Evolutionary conservation across 2,888 invertebrate genomes (phyloP).

Genomic region (Urechis unicinctus): DNA sequence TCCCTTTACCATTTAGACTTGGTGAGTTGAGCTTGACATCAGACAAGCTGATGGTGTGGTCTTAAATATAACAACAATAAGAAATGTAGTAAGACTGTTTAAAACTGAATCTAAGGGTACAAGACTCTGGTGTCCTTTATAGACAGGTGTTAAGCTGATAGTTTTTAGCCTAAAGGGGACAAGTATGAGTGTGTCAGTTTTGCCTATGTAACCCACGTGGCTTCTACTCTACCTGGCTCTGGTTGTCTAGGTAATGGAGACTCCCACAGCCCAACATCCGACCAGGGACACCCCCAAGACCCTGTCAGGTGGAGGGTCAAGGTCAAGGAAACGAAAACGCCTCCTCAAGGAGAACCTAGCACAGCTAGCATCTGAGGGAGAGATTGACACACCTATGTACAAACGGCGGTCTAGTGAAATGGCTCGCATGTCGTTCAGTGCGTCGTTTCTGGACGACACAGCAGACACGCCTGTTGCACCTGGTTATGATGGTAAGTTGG

Average conservation of each 20-base stretch:
- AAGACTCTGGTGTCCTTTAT: no score
- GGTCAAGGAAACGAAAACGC: conserved; percentile 70
- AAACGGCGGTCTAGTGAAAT: conserved; percentile 84
- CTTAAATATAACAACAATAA: no score
- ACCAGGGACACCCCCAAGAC: conserved; percentile 16
- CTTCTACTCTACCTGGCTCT: no score
- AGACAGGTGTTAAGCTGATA: no score
- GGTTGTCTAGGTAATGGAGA: background rate
- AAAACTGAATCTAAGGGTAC: no score
- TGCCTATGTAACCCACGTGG: no score
- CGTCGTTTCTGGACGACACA: conserved; percentile 83
- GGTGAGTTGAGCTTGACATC: background rate
- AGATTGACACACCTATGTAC: conserved; percentile 45
- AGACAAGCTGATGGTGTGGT: no score
- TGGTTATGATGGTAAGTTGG: no score
- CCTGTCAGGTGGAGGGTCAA: conserved; percentile 32
- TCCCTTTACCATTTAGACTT: conserved; percentile 71
- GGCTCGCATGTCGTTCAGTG: conserved; percentile 75
- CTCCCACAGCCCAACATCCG: background rate
- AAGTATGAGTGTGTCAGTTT: no score
- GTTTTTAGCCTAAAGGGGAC: no score
- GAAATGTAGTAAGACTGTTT: no score
- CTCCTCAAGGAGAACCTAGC: conserved; percentile 63
- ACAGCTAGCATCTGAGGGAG: conserved; percentile 54
- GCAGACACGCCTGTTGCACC: no score